Evolutionary conservation across 2,797 vertebrate genomes (phyloP).

Genomic region (Gambusia yucatana): DNA sequence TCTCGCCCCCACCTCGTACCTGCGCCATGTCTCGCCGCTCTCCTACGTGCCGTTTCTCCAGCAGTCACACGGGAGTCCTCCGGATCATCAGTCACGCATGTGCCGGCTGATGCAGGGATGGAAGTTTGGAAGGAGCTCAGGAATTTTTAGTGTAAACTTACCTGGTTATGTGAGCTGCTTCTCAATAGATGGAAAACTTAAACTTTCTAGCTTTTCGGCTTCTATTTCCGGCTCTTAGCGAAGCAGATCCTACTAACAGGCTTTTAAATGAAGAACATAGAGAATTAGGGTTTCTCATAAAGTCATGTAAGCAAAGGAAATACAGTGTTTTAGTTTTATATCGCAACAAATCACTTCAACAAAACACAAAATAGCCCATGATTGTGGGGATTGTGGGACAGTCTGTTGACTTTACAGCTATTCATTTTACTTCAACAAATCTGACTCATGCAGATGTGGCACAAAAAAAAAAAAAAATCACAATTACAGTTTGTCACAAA

Average conservation of each 20-base stretch:
- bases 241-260: neutral
- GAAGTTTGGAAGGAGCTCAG: conserved; percentile 19
- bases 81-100: conserved; percentile 64
- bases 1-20: conserved; percentile 35
- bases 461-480: neutral
- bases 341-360: neutral
- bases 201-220: neutral
- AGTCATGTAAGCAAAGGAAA: neutral
- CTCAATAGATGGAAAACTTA: neutral
- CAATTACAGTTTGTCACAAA: neutral
- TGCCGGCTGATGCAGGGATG: conserved; percentile 39
- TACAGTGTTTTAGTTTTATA: neutral
- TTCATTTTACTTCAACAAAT: neutral
- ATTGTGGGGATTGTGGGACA: neutral
- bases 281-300: neutral
- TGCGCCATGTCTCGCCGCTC: conserved; percentile 28
- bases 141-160: conserved; percentile 42
- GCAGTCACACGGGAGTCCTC: conserved; percentile 65
- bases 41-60: conserved; percentile 52
- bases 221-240: neutral
- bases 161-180: conserved; percentile 9
- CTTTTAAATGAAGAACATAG: neutral
- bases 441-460: neutral
- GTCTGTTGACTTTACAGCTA: neutral
- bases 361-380: neutral